Base-by-base conservation (phyloP, 2,113 vertebrate species). In the Alosa alosa region DNA sequence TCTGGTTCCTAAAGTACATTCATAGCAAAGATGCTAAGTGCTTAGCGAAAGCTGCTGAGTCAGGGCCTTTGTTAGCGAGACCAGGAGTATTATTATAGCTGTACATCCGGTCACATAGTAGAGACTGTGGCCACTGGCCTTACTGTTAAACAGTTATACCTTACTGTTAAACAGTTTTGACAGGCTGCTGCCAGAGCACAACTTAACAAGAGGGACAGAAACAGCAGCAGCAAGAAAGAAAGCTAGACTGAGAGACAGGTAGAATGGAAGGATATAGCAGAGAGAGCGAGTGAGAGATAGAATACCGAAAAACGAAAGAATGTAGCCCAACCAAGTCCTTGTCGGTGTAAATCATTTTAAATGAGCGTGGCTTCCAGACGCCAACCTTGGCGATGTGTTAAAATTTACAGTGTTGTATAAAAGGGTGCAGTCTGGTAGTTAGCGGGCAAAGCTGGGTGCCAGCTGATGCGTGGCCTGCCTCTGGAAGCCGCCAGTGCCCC, bases 331-430 rank as follows among this genome's bases (percentile, higher is more conserved):
- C 81, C 82, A 57, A 82, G n/a, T 46, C 17, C n/a, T 31, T 47
- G 57, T 64, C 6, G 83, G 75, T 17, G 47, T 90, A 84, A 90
- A 88, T 92, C 55, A 86, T 83, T 85, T 81, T 83, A 84, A 87
- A 89, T 84, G 85, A 89, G 86, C 45, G 20, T 47, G 39, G 82
- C 31, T 81, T 82, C 39, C 57, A 64, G 31, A 85, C 49, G 87
- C 41, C 84, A 87, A 84, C 50, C 49, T 47, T 78, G 39, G 75
- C 81, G 78, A 88, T 68, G 86, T 85, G 87, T 86, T 88, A 18
- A 17, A 81, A 84, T 85, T 84, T 86, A 86, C 83, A 68, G 85
- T 81, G 49, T 25, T 52, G 81, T 85, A 83, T 84, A 88, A 88
- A 81, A 64, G 60, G 68, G 86, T 82, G 88, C 83, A 52, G 86